Conservation (phyloP, 2,113 vertebrate species). For the Corapipo altera region DNA sequence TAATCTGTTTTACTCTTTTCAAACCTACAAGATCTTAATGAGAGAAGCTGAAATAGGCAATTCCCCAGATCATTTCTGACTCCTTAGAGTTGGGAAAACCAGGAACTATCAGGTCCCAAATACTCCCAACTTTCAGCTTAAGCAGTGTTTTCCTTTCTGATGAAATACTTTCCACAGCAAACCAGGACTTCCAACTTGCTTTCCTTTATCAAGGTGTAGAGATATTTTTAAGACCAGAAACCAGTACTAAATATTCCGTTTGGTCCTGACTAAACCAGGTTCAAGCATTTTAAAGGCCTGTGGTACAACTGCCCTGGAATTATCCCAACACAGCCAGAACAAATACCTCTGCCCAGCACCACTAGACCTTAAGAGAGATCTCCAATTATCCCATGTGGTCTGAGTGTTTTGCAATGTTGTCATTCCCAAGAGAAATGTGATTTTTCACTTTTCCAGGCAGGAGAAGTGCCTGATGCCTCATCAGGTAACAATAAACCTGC, state of each 20-base stretch:
- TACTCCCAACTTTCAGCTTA: background rate
- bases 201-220: background rate
- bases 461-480: background rate
- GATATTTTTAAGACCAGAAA: background rate
- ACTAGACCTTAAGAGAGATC: background rate
- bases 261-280: background rate
- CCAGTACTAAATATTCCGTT: background rate
- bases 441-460: background rate
- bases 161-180: background rate
- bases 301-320: background rate
- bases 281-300: background rate
- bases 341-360: background rate
- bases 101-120: background rate
- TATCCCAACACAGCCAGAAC: background rate
- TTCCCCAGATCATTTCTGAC: background rate
- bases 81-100: background rate
- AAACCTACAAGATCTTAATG: background rate
- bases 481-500: background rate
- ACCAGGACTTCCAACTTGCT: background rate
- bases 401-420: background rate
- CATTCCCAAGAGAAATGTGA: background rate
- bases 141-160: background rate
- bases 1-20: background rate
- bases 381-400: fast-evolving
- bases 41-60: background rate